phyloP scores from a whole-genome alignment of 2,888 invertebrate genomes.

The Therioaphis trifolii region DNA sequence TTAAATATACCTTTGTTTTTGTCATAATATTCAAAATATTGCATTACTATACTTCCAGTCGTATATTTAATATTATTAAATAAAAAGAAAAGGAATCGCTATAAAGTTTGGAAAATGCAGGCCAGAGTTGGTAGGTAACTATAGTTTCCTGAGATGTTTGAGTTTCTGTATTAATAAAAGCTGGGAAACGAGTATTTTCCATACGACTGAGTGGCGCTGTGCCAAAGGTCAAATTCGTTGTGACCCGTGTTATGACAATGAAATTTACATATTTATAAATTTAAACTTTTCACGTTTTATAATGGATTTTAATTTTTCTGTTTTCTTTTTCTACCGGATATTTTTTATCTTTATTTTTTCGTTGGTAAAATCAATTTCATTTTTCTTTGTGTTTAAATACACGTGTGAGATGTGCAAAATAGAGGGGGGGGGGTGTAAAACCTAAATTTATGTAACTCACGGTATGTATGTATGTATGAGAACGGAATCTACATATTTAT shows the following conservation, averaged over 20 bases:
- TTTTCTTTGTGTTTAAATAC: not conserved
- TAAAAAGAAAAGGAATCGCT: not conserved
- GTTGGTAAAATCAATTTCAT: not conserved
- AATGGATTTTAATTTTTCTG: not conserved
- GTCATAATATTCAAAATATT: too few relatives aligned
- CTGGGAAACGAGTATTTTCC: not conserved
- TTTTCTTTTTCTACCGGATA: not conserved
- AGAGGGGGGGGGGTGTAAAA: not conserved
- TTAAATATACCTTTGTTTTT: too few relatives aligned
- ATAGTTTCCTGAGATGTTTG: not conserved
- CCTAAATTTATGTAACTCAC: not conserved
- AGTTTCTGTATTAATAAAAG: not conserved
- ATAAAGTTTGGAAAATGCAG: not conserved
- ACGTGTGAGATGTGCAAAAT: too few relatives aligned
- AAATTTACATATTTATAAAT: constrained; percentile 19
- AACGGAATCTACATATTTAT: not conserved
- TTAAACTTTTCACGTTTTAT: not conserved
- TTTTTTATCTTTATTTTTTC: not conserved
- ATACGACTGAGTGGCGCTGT: not conserved
- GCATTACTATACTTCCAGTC: too few relatives aligned
- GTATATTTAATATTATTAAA: constrained; percentile 6
- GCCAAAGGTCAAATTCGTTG: constrained; percentile 1
- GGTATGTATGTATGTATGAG: not conserved
- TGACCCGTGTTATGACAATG: not conserved
- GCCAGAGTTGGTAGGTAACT: not conserved